phyloP scores from a whole-genome alignment of 2,888 invertebrate species.

The Drosophila birchii region DNA sequence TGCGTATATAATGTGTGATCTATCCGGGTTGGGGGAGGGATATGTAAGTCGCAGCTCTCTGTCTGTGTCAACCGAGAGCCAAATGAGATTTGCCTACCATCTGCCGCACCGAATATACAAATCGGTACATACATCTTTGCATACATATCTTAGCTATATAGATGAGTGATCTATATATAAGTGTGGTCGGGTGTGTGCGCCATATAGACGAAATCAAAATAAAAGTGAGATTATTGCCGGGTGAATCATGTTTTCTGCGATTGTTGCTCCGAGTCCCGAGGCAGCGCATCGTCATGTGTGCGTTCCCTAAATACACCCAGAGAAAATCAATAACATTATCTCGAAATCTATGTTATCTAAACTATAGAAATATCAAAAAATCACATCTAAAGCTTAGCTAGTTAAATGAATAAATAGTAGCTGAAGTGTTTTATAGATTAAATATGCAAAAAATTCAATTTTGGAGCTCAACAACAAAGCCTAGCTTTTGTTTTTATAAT shows the following conservation, averaged over 20 bases:
- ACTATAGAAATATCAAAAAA: neutral
- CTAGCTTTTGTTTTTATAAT: too few relatives aligned
- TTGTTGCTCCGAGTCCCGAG: slow-evolving; percentile 15
- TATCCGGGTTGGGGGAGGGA: neutral
- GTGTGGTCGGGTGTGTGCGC: slow-evolving; percentile 20
- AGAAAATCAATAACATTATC: neutral
- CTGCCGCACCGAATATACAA: slow-evolving; percentile 18
- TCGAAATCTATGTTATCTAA: neutral
- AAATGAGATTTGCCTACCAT: slow-evolving; percentile 23
- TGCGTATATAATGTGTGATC: slow-evolving; percentile 7
- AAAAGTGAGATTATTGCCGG: slow-evolving; percentile 79
- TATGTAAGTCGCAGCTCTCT: slow-evolving; percentile 22
- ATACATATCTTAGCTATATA: slow-evolving; percentile 5
- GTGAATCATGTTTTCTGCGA: slow-evolving; percentile 61
- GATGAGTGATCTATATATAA: slow-evolving; percentile 45
- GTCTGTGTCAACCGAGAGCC: slow-evolving; percentile 35
- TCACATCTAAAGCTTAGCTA: neutral
- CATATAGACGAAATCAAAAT: slow-evolving; percentile 73
- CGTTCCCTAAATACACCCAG: slow-evolving; percentile 8
- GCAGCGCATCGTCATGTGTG: slow-evolving; percentile 48
- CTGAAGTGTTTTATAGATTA: neutral
- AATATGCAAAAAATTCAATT: too few relatives aligned
- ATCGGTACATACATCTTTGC: slow-evolving; percentile 15
- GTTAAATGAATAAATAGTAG: too few relatives aligned
- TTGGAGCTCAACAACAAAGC: too few relatives aligned